Evolutionary conservation across 2,888 invertebrate species (phyloP).

Genomic region (Caenorhabditis panamensis): DNA sequence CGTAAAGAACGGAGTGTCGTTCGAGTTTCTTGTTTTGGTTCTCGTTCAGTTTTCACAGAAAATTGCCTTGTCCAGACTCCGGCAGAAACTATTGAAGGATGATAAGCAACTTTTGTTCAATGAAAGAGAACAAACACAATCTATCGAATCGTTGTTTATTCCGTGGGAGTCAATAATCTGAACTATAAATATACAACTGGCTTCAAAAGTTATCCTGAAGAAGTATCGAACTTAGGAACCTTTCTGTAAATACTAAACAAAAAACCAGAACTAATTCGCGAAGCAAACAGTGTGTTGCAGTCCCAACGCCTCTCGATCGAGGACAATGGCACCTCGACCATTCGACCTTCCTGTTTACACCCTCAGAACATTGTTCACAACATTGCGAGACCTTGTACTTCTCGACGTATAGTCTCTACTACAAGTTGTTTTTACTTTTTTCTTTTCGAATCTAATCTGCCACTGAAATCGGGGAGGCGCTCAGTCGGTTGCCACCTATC

Average conservation of each 20-base stretch:
- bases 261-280: background rate
- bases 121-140: too few relatives aligned
- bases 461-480: slow-evolving; percentile 5
- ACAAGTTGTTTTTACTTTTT: slow-evolving; percentile 7
- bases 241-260: background rate
- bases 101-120: too few relatives aligned
- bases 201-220: background rate
- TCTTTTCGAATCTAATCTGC: slow-evolving; percentile 1
- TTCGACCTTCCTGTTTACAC: slow-evolving; percentile 31
- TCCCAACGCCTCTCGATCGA: background rate
- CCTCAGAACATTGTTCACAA: slow-evolving; percentile 38
- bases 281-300: background rate
- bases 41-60: background rate
- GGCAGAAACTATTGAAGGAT: too few relatives aligned
- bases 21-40: background rate
- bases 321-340: slow-evolving; percentile 42
- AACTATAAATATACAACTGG: background rate
- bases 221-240: background rate
- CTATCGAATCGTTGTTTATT: too few relatives aligned
- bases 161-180: too few relatives aligned
- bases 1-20: slow-evolving; percentile 20
- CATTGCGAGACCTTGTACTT: slow-evolving; percentile 22
- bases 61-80: too few relatives aligned
- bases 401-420: background rate
- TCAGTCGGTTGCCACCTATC: background rate